Conservation (phyloP, 2,888 invertebrate genomes). For the Malthinus flaveolus region DNA sequence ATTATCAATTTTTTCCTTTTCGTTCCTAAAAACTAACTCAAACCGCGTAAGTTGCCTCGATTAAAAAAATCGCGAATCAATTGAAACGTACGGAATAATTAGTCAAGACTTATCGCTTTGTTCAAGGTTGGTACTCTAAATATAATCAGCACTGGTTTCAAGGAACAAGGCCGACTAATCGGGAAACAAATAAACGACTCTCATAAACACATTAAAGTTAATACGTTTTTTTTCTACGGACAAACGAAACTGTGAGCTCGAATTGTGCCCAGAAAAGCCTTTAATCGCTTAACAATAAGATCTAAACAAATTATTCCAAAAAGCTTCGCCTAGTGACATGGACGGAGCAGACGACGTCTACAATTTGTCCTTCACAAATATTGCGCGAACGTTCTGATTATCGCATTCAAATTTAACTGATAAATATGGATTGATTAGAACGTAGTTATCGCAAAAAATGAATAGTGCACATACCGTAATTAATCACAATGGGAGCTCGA, state of each 20-base stretch:
- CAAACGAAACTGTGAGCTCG: constrained; percentile 19
- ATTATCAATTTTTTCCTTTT: neutral
- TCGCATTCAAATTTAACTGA: constrained; percentile 17
- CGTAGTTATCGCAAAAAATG: constrained; percentile 4
- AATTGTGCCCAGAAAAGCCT: neutral
- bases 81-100: constrained; percentile 9
- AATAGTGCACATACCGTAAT: too few species aligned
- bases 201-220: constrained; percentile 21
- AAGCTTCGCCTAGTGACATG: neutral
- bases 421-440: constrained; percentile 20
- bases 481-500: too few species aligned
- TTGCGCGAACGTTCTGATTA: constrained; percentile 22
- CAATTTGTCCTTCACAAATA: constrained; percentile 24
- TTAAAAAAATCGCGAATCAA: neutral
- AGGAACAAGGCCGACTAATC: constrained; percentile 30
- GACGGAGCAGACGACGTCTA: constrained; percentile 15
- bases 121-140: constrained; percentile 26
- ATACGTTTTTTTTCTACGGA: constrained; percentile 24
- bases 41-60: neutral
- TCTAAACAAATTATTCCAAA: neutral
- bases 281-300: neutral
- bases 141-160: constrained; percentile 28
- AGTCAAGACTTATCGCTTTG: constrained; percentile 20
- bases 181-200: constrained; percentile 29
- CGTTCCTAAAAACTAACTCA: too few species aligned